Base-by-base conservation (phyloP, 1,140 invertebrate genomes). In the Ganaspis sp. region DNA sequence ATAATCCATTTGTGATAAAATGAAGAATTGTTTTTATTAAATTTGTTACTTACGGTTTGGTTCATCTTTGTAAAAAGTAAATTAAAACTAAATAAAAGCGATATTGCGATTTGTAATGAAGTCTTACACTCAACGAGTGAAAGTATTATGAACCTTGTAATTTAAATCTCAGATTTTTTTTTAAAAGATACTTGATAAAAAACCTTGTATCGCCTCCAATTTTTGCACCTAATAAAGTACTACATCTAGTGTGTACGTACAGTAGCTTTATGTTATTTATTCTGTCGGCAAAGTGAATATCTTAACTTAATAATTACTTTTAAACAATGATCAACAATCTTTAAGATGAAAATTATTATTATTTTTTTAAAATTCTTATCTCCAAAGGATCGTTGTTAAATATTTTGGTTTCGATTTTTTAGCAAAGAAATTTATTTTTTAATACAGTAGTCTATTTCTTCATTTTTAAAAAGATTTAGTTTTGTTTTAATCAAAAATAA, bases 241-340 rank as follows among this genome's bases (percentile, higher is more conserved):
- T 64, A 64, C 58, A 64, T 64, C 58, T 64, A 29, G 58, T 64
- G 58, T 29, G 23, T 9, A n/a, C 23, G n/a, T 29, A n/a, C 1
- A 64, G 58, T 64, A 64, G 23, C 58, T 34, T 58, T 64, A 26
- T 26, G 6, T n/a, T 64, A n/a, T 26, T 29, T 29, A 29, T 64
- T 64, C 58, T 64, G 23, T 26, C 58, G 58, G 58, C 23, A 64
- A 64, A 64, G 58, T 64, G 29, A 64, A 64, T 64, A 29, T 64
- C 58, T 64, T 11, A 29, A 40, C 4, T 38, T 5, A 38, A 38
- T 38, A 38, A 38, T 38, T 38, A 38, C 9, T 38, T 5, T 5
- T 38, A 38, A 38, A 38, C 9, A 38, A 38, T 38, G 9, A 38
- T 38, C 9, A 38, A 38, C 9, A 38, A 38, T 38, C 4, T 5